Percentiles rank a stretch among this genome's conserved stretches.
phyloP scores from a whole-genome alignment of 1,140 invertebrate genomes.

The Drosophila insularis region DNA sequence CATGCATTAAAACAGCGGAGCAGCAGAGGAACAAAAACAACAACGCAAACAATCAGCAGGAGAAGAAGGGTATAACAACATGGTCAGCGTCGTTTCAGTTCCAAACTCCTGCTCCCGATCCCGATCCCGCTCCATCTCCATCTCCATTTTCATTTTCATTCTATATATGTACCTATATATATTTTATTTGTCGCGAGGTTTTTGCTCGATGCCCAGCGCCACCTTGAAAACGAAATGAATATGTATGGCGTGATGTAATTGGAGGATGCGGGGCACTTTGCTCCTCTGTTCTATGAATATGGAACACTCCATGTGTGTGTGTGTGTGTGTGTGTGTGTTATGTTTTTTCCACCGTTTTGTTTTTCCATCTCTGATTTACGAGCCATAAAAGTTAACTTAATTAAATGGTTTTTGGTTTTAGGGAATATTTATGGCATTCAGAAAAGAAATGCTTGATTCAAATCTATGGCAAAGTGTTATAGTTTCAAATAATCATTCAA shows the following conservation, averaged over 20 bases:
- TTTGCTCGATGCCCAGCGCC: slow-evolving; percentile 51
- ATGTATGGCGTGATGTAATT: not conserved
- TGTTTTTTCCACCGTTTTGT: slow-evolving; percentile 63
- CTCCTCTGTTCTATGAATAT: slow-evolving; percentile 46
- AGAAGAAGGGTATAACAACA: slow-evolving; percentile 50
- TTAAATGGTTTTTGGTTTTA: slow-evolving; percentile 73
- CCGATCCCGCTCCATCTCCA: not conserved
- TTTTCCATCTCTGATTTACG: slow-evolving; percentile 60
- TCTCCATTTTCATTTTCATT: slow-evolving; percentile 28
- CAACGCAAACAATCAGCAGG: not conserved
- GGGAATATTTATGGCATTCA: slow-evolving; percentile 66
- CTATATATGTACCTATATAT: no score
- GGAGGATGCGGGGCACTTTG: slow-evolving; percentile 29
- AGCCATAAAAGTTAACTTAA: slow-evolving; percentile 78
- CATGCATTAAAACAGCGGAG: slow-evolving; percentile 46
- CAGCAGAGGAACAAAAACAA: slow-evolving; percentile 6
- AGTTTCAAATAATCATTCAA: no score
- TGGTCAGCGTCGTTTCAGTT: slow-evolving; percentile 66
- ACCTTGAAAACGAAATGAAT: slow-evolving; percentile 57
- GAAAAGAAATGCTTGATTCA: slow-evolving; percentile 15
- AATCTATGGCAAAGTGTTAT: slow-evolving; percentile 21
- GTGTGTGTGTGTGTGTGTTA: slow-evolving; percentile 43
- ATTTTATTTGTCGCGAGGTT: slow-evolving; percentile 65
- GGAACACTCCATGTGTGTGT: slow-evolving; percentile 24
- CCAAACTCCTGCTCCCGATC: not conserved